A percentile compares a stretch with the other conserved stretches of the same genome.
These are phyloP conservation scores for Lordiphosa andalusiaca DNA, from an alignment of 2,888 invertebrate genomes.

Conservation along the genomic window DNA sequence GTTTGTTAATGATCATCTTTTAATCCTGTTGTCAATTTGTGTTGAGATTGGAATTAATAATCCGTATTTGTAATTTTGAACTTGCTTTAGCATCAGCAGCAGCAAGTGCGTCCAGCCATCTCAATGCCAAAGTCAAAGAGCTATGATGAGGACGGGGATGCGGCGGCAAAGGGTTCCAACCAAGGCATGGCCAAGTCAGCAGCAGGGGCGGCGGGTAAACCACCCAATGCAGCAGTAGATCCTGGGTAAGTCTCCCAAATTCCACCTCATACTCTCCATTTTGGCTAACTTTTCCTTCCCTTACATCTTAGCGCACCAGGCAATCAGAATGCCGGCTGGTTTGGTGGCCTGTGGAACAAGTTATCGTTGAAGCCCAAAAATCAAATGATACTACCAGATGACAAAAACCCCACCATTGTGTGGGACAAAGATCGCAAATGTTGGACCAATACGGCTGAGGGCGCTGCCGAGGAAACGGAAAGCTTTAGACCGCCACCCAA, in stretches of 20 bases:
- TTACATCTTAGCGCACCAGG: slow-evolving; percentile 43
- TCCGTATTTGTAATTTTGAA: slow-evolving; percentile 6
- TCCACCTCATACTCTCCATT: too few species aligned
- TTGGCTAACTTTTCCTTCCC: too few species aligned
- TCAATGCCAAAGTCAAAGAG: slow-evolving; percentile 82
- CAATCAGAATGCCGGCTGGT: slow-evolving; percentile 85
- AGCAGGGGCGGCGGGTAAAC: slow-evolving; percentile 25
- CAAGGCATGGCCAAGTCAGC: slow-evolving; percentile 2
- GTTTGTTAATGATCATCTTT: slow-evolving; percentile 13
- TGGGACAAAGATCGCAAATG: slow-evolving; percentile 94
- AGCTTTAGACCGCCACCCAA: slow-evolving; percentile 86
- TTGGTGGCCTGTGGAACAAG: slow-evolving; percentile 92
- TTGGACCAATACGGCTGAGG: slow-evolving; percentile 89
- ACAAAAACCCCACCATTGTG: slow-evolving; percentile 95
- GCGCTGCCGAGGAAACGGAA: slow-evolving; percentile 81
- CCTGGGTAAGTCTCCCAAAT: slow-evolving; percentile 44
- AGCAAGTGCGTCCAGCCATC: slow-evolving; percentile 81
- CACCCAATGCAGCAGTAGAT: slow-evolving; percentile 7
- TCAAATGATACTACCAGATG: slow-evolving; percentile 97
- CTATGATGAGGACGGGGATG: slow-evolving; percentile 77
- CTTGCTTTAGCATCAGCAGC: slow-evolving; percentile 35
- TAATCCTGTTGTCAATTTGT: slow-evolving; percentile 5
- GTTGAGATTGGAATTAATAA: background rate
- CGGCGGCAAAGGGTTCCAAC: background rate
- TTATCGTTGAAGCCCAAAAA: slow-evolving; percentile 91